These are phyloP conservation scores for Aleiodes sp. DNA, from an alignment of 1,140 invertebrate genomes.

Conservation along the genomic window DNA sequence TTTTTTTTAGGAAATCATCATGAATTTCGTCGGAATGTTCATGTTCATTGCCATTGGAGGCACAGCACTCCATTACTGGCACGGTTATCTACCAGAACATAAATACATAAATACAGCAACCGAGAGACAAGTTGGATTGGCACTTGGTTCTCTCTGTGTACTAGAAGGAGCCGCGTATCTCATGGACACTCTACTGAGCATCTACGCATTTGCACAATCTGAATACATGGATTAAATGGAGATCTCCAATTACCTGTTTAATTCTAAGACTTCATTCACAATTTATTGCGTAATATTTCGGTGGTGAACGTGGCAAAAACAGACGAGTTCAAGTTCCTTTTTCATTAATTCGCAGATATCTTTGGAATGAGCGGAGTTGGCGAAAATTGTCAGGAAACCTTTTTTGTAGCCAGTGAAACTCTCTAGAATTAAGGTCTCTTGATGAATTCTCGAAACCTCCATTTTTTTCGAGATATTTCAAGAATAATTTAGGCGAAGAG, in stretches of 20 bases:
- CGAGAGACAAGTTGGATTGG: slow-evolving; percentile 79
- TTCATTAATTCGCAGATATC: background rate
- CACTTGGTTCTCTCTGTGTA: slow-evolving; percentile 80
- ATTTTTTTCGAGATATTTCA: too few species aligned
- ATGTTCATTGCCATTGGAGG: slow-evolving; percentile 85
- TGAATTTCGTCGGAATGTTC: slow-evolving; percentile 86
- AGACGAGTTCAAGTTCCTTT: background rate
- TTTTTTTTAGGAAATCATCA: slow-evolving; percentile 78
- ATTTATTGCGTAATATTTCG: slow-evolving; percentile 11
- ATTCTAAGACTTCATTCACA: slow-evolving; percentile 17
- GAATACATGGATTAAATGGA: slow-evolving; percentile 55
- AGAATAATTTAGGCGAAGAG: background rate
- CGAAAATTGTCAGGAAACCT: too few species aligned
- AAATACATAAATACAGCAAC: slow-evolving; percentile 74
- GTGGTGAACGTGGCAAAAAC: background rate
- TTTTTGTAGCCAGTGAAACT: too few species aligned
- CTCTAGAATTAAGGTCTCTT: too few species aligned
- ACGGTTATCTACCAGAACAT: slow-evolving; percentile 80
- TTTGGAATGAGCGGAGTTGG: too few species aligned
- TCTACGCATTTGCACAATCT: slow-evolving; percentile 77
- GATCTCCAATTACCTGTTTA: background rate
- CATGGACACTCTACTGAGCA: slow-evolving; percentile 78
- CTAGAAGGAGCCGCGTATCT: slow-evolving; percentile 81
- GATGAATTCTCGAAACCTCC: too few species aligned
- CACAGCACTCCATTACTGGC: slow-evolving; percentile 87